Conservation (phyloP, 1,140 invertebrate genomes). For the Heterodera schachtii region DNA sequence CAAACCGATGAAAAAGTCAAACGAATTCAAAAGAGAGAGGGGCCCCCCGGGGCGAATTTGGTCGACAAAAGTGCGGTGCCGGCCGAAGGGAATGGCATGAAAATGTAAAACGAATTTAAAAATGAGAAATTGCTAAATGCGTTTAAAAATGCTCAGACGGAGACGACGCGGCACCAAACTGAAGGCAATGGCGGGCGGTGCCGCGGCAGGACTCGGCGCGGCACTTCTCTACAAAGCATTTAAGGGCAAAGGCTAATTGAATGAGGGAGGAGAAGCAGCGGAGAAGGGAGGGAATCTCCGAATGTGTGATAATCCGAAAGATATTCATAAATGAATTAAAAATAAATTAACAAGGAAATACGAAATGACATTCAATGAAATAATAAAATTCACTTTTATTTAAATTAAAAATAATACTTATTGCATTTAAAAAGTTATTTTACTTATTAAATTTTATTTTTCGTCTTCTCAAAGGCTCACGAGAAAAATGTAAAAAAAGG, state of each 20-base stretch:
- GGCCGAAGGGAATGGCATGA: not conserved
- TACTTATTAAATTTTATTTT: too few species aligned
- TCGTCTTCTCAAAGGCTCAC: too few species aligned
- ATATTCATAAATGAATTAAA: too few species aligned
- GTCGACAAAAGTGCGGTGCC: not conserved
- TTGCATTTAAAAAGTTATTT: too few species aligned
- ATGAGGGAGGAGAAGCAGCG: not conserved
- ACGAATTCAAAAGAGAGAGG: not conserved
- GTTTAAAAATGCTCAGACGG: not conserved
- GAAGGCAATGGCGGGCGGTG: constrained; percentile 18
- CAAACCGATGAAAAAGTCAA: not conserved
- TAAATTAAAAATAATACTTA: too few species aligned
- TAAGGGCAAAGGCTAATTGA: not conserved
- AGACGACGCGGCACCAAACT: constrained; percentile 16
- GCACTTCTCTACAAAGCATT: constrained; percentile 17
- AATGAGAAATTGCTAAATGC: not conserved
- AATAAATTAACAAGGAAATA: too few species aligned
- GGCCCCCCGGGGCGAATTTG: not conserved
- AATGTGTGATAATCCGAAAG: too few species aligned
- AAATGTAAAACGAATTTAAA: not conserved
- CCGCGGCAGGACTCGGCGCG: not conserved
- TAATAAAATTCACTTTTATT: too few species aligned
- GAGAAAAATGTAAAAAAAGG: too few species aligned
- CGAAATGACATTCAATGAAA: too few species aligned
- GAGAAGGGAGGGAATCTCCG: too few species aligned